Percentiles rank a stretch among this genome's conserved stretches.
Conservation (phyloP, 1,140 invertebrate species). For the Lanistes nyassanus region DNA sequence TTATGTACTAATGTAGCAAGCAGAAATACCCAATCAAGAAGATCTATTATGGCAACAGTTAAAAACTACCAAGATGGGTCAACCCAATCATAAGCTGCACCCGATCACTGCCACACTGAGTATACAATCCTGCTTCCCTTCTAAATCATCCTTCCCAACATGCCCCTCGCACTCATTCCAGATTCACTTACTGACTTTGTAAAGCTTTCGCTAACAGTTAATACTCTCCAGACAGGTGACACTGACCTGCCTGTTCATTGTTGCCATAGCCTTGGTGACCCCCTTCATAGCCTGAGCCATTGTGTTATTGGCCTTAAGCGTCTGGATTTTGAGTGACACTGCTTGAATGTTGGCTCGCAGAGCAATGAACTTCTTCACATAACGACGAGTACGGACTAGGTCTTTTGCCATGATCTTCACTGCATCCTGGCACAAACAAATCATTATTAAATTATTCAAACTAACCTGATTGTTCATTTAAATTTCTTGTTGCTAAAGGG, state of each 20-base stretch:
- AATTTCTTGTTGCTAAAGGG: no score
- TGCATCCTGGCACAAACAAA: slow-evolving; percentile 82
- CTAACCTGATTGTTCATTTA: background rate
- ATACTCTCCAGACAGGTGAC: no score
- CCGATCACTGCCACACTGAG: no score
- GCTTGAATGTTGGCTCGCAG: slow-evolving; percentile 99
- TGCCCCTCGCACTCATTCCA: background rate
- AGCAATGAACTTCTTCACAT: slow-evolving; percentile 98
- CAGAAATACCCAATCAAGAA: no score
- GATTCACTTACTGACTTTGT: background rate
- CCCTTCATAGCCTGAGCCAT: slow-evolving; percentile 99
- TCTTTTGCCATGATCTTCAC: slow-evolving; percentile 99
- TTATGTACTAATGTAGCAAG: no score
- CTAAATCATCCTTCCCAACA: no score
- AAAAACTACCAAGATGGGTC: no score
- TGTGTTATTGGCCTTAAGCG: slow-evolving; percentile 96
- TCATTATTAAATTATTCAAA: slow-evolving; percentile 16
- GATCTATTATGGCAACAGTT: no score
- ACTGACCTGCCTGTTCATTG: slow-evolving; percentile 93
- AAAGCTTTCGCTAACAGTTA: no score
- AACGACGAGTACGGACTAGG: slow-evolving; percentile 92
- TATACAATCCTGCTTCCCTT: no score
- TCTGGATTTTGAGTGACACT: slow-evolving; percentile 98
- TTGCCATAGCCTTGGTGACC: slow-evolving; percentile 97
- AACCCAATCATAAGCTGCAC: no score